Base-by-base conservation (phyloP, 2,797 vertebrate species). In the Serranus cabrilla region DNA sequence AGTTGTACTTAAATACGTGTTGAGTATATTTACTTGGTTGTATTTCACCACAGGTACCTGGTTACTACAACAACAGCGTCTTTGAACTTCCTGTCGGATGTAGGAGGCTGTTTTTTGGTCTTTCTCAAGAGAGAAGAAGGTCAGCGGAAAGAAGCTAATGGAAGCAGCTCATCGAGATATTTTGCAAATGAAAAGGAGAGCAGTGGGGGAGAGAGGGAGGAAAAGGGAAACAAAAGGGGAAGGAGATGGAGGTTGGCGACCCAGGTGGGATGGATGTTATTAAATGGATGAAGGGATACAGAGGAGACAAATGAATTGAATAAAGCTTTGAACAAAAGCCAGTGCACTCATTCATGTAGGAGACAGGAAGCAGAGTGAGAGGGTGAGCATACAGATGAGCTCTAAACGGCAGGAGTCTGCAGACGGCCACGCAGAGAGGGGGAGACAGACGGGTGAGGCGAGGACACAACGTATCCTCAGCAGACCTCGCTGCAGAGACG, bases 321-420 rank as follows among this genome's bases (percentile, higher is more conserved):
- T 61, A 83, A 72, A 72, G 31, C 67, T 74, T 65, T 84, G 60
- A 86, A 87, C 64, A 85, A 77, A 87, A 81, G 66, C 58, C 54
- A 66, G 63, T 51, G 64, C 52, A 57, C 31, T 71, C 71, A 70
- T 70, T 83, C 77, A 69, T 71, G 69, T 61, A 69, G 63, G 66
- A 86, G 68, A 85, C 27, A 52, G 62, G 51, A 57, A 46, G 61
- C 27, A 61, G 68, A 74, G 80, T 21, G 65, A 77, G 69, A 85
- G 63, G 69, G 23, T 54, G 66, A 71, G 82, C 88, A 92, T 82
- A 86, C 85, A 86, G 71, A 90, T 89, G 85, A 90, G 88, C 34
- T 1, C 57, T 70, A 76, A 88, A 86, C 61, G 74, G 70, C 78
- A 88, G 76, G 20, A 78, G 54, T 27, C 25, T 37, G 42, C 66